phyloP scores from a whole-genome alignment of 2,797 vertebrate genomes.

The Simalia tracyae region DNA sequence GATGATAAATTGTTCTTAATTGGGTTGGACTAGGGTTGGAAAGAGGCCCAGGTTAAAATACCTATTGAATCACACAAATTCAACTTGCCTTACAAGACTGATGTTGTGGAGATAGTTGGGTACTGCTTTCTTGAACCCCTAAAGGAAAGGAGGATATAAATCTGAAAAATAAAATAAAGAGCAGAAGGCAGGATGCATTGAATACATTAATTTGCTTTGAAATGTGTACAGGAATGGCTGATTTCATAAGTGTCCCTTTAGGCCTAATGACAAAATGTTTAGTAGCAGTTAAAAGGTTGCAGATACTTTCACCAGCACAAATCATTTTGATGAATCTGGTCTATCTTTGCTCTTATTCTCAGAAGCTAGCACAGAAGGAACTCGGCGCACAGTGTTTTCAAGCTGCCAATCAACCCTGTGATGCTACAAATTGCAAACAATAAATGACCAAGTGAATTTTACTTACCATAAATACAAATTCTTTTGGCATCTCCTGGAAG shows the following conservation, averaged over 20 bases:
- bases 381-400: background rate
- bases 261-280: background rate
- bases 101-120: background rate
- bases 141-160: background rate
- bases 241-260: background rate
- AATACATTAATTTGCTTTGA: background rate
- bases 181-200: background rate
- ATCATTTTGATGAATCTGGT: background rate
- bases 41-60: background rate
- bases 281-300: background rate
- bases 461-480: conserved; percentile 26
- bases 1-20: background rate
- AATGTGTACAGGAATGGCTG: background rate
- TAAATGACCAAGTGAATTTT: conserved; percentile 12
- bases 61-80: background rate
- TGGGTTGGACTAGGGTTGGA: background rate
- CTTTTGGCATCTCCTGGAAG: conserved; percentile 13
- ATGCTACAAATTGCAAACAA: background rate
- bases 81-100: background rate
- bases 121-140: background rate
- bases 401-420: conserved; percentile 15
- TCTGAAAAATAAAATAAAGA: background rate
- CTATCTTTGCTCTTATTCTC: conserved; percentile 14
- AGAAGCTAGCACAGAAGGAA: conserved; percentile 1
- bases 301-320: background rate